Evolutionary conservation across 2,113 vertebrate genomes (phyloP), one percentile per base, ranked within the genome.

Genomic region (Miniopterus natalensis): DNA sequence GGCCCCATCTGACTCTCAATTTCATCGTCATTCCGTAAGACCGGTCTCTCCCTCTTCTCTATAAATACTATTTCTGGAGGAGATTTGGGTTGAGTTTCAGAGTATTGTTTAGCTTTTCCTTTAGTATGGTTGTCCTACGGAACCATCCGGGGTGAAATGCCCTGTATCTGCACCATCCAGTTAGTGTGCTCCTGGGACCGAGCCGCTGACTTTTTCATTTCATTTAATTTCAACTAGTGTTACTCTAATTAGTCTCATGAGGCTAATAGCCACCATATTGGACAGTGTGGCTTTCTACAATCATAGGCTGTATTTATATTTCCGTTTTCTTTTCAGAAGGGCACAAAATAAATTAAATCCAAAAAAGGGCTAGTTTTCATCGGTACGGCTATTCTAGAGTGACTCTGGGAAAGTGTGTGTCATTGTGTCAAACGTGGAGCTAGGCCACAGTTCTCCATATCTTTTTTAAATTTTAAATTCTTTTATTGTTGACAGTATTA

Each of bases 161-260:
- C 29, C 59, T 42, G 0, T 40, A 1, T 12, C 75, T 45, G 5
- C 0, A 1, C 68, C 53, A 21, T n/a, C 21, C n/a, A 55, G 40
- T 2, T 6, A 2, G 14, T 14, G 36, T 71, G 7, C 42, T 7
- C 23, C 1, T 20, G 55, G 21, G 21, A 49, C 40, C 1, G 1
- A 73, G 27, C 21, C 15, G 7, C 3, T 12, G 57, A 25, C 9
- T 47, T 29, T 31, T 73, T 31, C 3, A 55, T 84, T n/a, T 40
- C 45, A 55, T 40, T 78, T 31, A 3, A 66, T 45, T 51, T 89
- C 47, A 15, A 70, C 61, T 11, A 29, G 7, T 53, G 55, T 66
- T n/a, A 49, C 1, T 8, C 3, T 77, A 15, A 47, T 63, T 31
- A 59, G 31, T 27, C 77, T 40, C n/a, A 1, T 1, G 2, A n/a